phyloP scores from a whole-genome alignment of 2,888 invertebrate species.

The Autographa gamma region DNA sequence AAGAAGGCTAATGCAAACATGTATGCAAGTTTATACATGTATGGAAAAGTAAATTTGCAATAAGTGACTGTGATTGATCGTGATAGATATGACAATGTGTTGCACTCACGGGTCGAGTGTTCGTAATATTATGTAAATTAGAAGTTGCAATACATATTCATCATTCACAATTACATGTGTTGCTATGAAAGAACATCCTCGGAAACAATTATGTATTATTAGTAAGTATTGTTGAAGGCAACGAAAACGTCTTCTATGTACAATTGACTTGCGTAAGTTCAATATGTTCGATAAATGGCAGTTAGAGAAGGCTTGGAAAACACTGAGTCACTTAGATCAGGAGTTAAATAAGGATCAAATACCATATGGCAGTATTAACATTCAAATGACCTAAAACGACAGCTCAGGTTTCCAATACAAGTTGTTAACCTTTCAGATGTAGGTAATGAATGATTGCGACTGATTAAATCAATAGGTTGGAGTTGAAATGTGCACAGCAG shows the following conservation, averaged over 20 bases:
- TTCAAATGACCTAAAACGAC: conserved; percentile 10
- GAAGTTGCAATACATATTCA: neutral
- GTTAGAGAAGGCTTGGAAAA: neutral
- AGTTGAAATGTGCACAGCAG: neutral
- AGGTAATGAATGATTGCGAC: neutral
- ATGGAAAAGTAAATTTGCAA: conserved; percentile 34
- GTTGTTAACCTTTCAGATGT: conserved; percentile 1
- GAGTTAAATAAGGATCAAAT: neutral
- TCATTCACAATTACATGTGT: conserved; percentile 2
- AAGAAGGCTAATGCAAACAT: neutral
- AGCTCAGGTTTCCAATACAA: neutral
- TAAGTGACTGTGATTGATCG: conserved; percentile 42
- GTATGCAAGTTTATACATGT: neutral
- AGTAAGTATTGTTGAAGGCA: too few species aligned
- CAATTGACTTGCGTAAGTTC: too few species aligned
- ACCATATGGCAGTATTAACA: conserved; percentile 2
- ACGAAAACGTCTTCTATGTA: too few species aligned
- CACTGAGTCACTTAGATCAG: neutral
- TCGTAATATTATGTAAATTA: conserved; percentile 26
- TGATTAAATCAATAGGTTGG: neutral
- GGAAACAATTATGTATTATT: neutral
- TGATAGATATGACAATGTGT: conserved; percentile 25
- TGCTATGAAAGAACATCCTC: neutral
- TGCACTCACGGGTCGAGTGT: conserved; percentile 20
- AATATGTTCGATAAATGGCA: too few species aligned